phyloP scores from a whole-genome alignment of 2,888 invertebrate species.

The Acleris laterana region DNA sequence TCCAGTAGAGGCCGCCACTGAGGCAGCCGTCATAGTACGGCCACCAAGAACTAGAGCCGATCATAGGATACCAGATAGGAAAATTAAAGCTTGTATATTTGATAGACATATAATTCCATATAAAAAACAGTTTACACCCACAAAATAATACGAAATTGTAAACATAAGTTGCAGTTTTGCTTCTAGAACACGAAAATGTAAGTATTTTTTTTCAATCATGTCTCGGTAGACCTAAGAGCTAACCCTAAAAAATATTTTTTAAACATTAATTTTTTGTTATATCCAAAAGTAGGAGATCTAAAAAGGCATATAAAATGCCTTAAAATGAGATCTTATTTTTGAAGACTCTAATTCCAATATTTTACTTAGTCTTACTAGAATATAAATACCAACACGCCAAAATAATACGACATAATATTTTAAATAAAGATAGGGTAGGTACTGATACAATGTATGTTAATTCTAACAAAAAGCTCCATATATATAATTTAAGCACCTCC shows the following conservation, averaged over 20 bases:
- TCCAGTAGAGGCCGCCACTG: too few relatives aligned
- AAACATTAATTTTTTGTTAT: conserved; percentile 53
- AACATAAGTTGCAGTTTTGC: conserved; percentile 65
- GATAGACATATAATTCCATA: conserved; percentile 67
- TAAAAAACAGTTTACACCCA: conserved; percentile 63
- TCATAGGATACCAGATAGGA: too few relatives aligned
- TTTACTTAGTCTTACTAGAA: conserved; percentile 63
- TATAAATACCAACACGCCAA: conserved; percentile 60
- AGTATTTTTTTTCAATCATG: conserved; percentile 60
- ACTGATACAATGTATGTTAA: conserved; percentile 52
- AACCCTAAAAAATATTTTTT: conserved; percentile 62
- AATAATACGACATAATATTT: conserved; percentile 68
- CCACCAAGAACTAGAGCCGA: too few relatives aligned
- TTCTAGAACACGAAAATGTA: conserved; percentile 67
- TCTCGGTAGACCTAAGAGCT: conserved; percentile 56
- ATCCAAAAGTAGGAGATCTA: conserved; percentile 77
- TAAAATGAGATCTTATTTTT: conserved; percentile 79
- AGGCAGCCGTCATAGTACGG: too few relatives aligned
- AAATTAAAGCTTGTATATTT: conserved; percentile 42
- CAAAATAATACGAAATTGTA: conserved; percentile 66
- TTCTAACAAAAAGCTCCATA: conserved; percentile 43
- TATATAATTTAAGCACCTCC: conserved; percentile 75
- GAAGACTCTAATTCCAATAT: conserved; percentile 66
- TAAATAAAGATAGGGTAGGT: conserved; percentile 63
- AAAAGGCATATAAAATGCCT: conserved; percentile 65